Evolutionary conservation across 2,888 invertebrate species (phyloP).

Genomic region (Eurytoma californica): DNA sequence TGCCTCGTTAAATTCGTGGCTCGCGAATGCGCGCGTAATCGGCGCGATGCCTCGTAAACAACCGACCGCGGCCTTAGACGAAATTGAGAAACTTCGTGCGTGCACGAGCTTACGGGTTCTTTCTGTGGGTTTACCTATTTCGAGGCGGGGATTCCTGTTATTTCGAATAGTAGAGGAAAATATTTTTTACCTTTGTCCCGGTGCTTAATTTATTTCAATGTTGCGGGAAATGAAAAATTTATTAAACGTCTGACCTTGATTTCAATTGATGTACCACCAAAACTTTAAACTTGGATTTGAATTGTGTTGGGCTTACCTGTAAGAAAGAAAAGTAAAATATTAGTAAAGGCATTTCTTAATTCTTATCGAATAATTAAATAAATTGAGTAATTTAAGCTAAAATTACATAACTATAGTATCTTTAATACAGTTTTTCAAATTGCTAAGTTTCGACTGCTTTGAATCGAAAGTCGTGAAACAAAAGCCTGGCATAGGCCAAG

Average conservation of each 20-base stretch:
- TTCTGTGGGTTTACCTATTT: background rate
- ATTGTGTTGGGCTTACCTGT: conserved; percentile 20
- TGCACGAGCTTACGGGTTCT: background rate
- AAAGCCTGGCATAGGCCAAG: no score
- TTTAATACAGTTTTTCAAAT: no score
- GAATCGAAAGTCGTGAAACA: no score
- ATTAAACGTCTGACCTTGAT: conserved; percentile 29
- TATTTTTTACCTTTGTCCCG: background rate
- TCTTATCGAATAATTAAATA: no score
- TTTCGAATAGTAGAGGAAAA: background rate
- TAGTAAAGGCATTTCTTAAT: background rate
- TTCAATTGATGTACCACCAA: background rate
- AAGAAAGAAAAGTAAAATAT: conserved; percentile 14
- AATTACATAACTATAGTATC: no score
- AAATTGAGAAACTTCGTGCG: conserved; percentile 9
- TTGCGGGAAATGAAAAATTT: background rate
- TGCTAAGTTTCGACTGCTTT: no score
- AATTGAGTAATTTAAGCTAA: background rate
- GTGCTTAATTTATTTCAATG: background rate
- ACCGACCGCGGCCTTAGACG: background rate
- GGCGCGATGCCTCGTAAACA: conserved; percentile 20
- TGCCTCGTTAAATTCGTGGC: conserved; percentile 38
- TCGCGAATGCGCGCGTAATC: background rate
- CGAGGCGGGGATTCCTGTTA: background rate
- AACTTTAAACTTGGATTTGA: background rate